Base-by-base conservation (phyloP, 2,113 vertebrate genomes). In the Cromileptes altivelis region DNA sequence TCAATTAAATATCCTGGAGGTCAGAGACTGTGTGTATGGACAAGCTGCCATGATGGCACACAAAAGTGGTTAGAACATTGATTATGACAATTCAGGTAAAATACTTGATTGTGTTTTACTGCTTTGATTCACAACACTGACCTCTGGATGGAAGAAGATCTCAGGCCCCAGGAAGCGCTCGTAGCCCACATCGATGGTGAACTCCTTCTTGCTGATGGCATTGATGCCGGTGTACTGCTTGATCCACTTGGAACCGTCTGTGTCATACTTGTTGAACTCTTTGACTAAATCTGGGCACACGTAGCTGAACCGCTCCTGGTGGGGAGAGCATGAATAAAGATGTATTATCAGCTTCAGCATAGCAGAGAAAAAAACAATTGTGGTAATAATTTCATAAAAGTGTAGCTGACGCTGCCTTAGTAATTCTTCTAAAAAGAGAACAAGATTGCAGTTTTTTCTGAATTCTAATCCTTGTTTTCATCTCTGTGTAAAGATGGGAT, bases 71-170 rank as follows among this genome's bases (percentile, higher is more conserved):
- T 45, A 10, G 42, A 45, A 57, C 55, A 57, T 33, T 12, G 6
- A 4, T 30, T 9, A 33, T 30, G 30, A 64, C 0, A 2, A 37
- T 42, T 13, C 37, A 63, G 2, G 1, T 40, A 12, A 57, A 14
- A 25, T 57, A 14, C 14, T 19, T n/a, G 6, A 56, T 9, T 15
- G 6, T 14, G 25, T 33, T 14, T 57, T 14, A 13, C 19, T 27
- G 71, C 27, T 72, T 1, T n/a, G 68, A 67, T n/a, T 49, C 17
- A 15, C n/a, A 1, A 27, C 47, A 42, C 30, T n/a, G 70, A 85
- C 98, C 96, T 99, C 98, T 60, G 98, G 98, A 89, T 99, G 98
- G 94, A 99, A 99, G 95, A 99, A 99, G 89, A 99, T 99, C 94
- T 99, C 98, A 0, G 98, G 98, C 23, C 98, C 98, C 91, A 99